phyloP scores from a whole-genome alignment of 1,140 invertebrate genomes.

The Venturia canescens region DNA sequence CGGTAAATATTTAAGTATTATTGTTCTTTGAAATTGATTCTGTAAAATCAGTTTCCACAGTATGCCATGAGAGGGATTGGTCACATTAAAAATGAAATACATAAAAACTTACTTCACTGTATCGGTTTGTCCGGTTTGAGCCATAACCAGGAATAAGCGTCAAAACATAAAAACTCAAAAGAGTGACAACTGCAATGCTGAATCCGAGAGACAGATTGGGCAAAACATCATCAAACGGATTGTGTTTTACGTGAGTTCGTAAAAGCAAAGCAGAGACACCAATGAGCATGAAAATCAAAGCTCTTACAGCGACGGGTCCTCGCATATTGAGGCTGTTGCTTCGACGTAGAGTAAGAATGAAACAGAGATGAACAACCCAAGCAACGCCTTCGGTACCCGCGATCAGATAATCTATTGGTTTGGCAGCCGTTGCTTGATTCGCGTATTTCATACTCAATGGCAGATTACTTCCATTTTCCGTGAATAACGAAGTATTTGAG shows the following conservation, averaged over 20 bases:
- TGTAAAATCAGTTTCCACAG: background rate
- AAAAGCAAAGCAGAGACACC: conserved; percentile 65
- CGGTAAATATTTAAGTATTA: too few species aligned
- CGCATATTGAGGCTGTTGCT: conserved; percentile 81
- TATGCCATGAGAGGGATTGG: background rate
- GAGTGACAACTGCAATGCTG: conserved; percentile 68
- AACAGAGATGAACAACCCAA: conserved; percentile 89
- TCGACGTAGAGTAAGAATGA: conserved; percentile 82
- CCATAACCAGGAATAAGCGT: conserved; percentile 80
- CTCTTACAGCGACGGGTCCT: conserved; percentile 83
- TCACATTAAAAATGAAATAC: background rate
- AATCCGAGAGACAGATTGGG: conserved; percentile 70
- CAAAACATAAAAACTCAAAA: conserved; percentile 78
- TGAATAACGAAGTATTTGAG: background rate
- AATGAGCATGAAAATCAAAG: conserved; percentile 67
- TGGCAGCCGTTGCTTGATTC: conserved; percentile 64
- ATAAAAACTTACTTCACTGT: conserved; percentile 75
- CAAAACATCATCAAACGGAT: conserved; percentile 61
- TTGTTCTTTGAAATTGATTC: background rate
- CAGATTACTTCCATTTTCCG: background rate
- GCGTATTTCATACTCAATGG: conserved; percentile 31
- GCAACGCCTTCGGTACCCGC: conserved; percentile 82
- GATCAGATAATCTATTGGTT: conserved; percentile 83
- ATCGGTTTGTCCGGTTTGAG: conserved; percentile 64
- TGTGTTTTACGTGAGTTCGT: conserved; percentile 64